Conservation (phyloP, 2,113 vertebrate genomes). For the Ginglymostoma cirratum region DNA sequence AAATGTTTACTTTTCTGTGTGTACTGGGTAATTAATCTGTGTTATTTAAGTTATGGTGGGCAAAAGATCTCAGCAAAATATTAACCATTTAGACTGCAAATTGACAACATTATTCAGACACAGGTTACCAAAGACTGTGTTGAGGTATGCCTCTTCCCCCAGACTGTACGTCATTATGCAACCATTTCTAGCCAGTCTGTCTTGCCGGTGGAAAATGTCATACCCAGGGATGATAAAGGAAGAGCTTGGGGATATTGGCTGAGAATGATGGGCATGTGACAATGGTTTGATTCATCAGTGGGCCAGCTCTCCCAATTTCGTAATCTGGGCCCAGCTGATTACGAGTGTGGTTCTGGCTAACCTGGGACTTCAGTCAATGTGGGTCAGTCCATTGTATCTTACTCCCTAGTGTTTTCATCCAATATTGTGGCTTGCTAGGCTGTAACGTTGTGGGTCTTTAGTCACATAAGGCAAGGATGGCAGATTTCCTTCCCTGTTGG, state of each 20-base stretch:
- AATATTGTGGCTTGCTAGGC: not conserved
- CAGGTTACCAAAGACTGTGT: not conserved
- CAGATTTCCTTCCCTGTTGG: too few relatives aligned
- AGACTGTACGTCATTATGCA: not conserved
- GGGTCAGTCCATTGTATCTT: not conserved
- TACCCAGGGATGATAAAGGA: not conserved
- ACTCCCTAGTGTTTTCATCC: not conserved
- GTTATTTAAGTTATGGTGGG: not conserved
- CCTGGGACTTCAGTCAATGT: not conserved
- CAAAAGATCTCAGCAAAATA: not conserved
- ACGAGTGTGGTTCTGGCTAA: too few relatives aligned
- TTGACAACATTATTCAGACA: not conserved
- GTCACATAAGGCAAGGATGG: too few relatives aligned
- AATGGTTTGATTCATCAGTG: not conserved
- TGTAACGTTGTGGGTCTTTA: too few relatives aligned
- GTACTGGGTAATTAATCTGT: not conserved
- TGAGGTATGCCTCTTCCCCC: not conserved
- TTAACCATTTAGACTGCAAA: not conserved
- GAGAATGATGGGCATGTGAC: not conserved
- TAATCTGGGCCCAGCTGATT: not conserved
- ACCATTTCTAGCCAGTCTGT: not conserved
- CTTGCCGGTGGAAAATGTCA: not conserved
- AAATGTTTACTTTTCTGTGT: not conserved
- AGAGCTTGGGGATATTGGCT: not conserved
- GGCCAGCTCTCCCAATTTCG: not conserved